These are phyloP conservation scores for Euphysa ruthae DNA, from an alignment of 30 jellyfish, hydroid and myxozoan species.

Conservation along the genomic window DNA sequence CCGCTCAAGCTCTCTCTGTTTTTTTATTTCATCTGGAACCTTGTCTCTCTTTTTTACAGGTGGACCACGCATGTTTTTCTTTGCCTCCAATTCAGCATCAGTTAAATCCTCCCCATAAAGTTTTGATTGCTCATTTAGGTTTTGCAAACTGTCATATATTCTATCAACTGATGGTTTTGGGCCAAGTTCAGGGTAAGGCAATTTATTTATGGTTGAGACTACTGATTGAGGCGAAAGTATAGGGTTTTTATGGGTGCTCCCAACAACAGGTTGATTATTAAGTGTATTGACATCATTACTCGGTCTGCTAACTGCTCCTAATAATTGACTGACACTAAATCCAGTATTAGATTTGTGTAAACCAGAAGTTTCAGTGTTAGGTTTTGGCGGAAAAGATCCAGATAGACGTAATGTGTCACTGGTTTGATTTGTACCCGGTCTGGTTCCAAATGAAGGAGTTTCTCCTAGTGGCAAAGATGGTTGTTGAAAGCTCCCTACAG, in stretches of 20 bases:
- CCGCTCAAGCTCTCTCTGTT: slow-evolving; percentile 55
- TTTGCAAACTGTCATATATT: background rate
- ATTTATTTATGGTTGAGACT: background rate
- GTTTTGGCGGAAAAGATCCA: background rate
- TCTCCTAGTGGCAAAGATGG: slow-evolving; percentile 17
- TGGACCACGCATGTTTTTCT: too few relatives aligned
- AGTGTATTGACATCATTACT: too few relatives aligned
- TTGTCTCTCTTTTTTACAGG: slow-evolving; percentile 36
- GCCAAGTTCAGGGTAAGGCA: background rate
- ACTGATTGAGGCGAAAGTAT: slow-evolving; percentile 1
- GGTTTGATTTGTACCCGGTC: background rate
- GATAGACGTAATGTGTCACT: background rate
- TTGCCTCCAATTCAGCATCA: too few relatives aligned
- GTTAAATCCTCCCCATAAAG: too few relatives aligned
- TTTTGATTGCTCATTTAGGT: too few relatives aligned
- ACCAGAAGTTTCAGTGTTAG: background rate
- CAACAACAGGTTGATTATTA: slow-evolving; percentile 1
- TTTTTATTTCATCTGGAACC: slow-evolving; percentile 36
- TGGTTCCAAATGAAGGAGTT: slow-evolving; percentile 13
- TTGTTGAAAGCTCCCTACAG: background rate
- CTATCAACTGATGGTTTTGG: background rate
- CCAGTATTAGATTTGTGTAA: background rate
- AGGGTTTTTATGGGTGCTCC: background rate
- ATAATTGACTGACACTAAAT: background rate
- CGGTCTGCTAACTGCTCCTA: background rate